Base-by-base conservation (phyloP, 2,888 invertebrate species). In the Aphrophora alni region DNA sequence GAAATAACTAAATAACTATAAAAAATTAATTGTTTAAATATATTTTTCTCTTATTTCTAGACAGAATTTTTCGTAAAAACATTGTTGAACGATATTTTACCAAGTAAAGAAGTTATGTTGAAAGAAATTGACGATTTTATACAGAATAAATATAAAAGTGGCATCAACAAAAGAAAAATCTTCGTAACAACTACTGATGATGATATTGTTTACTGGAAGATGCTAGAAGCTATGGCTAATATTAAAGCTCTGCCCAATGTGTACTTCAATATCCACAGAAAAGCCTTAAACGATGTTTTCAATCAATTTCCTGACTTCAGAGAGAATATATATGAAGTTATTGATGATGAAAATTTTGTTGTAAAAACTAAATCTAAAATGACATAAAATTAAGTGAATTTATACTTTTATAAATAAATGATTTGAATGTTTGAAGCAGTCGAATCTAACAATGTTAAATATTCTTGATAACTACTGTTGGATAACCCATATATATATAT, bases 141-240 rank as follows among this genome's bases (percentile, higher is more conserved):
- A 86, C 86, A 88, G 69, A 89, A 89, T 17, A 90, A 93, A 17
- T 90, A 91, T 80, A 88, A 89, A 0, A 88, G 91, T 27, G 95
- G 96, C 0, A 91, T 93, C 86, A 91, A 91, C 14, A 92, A 91
- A 83, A 91, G 93, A 24, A 93, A 96, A 87, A 94, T 95, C 27
- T 93, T 97, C 93, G 95, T 95, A 0, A 91, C 75, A 27, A 84
- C 70, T 12, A 59, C 70, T 21, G 75, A 72, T 7, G 74, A 78
- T 26, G 78, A 77, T 25, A 44, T 51, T 1, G 88, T 87, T 0
- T 96, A 97, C 88, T 95, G 93, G 88, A 88, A 91, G 33, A 91
- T 92, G 78, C 89, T 97, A 75, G 92, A 95, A 0, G 85, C 87
- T 26, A 92, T 93, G 77, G 84, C 84, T 2, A 91, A 90, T 0